Conservation (phyloP, 23 tunicate species). For the Trididemnum clinides region DNA sequence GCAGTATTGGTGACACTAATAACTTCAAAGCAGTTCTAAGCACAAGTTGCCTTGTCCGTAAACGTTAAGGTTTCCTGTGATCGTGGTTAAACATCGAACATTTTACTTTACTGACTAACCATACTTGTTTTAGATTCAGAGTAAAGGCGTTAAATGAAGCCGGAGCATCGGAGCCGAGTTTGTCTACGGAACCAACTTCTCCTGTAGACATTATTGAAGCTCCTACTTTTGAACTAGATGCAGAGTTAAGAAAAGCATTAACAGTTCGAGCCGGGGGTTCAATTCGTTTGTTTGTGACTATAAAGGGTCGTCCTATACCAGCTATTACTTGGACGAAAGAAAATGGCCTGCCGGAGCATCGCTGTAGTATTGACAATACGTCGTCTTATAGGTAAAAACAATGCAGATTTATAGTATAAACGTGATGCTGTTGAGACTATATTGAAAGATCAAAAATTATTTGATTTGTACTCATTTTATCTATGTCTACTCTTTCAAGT, state of each 20-base stretch:
- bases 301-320: constrained; percentile 87
- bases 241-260: constrained; percentile 68
- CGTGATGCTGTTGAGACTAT: too few relatives aligned
- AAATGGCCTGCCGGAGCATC: constrained; percentile 76
- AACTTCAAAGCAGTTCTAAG: too few relatives aligned
- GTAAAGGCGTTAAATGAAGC: constrained; percentile 73
- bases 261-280: constrained; percentile 86
- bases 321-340: constrained; percentile 88
- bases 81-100: too few relatives aligned
- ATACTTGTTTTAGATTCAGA: too few relatives aligned
- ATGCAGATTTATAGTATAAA: too few relatives aligned
- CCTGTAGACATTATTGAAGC: constrained; percentile 84
- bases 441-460: too few relatives aligned
- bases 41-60: too few relatives aligned
- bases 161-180: constrained; percentile 86
- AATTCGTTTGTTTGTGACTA: constrained; percentile 67
- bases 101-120: too few relatives aligned
- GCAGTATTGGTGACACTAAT: too few relatives aligned
- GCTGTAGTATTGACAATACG: constrained; percentile 73
- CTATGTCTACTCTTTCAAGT: too few relatives aligned
- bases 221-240: constrained; percentile 85
- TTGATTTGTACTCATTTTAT: too few relatives aligned
- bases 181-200: constrained; percentile 30
- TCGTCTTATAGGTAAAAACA: constrained; percentile 70
- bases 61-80: too few relatives aligned